A percentile compares a stretch with the other conserved stretches of the same genome.
Conservation (phyloP, 2,888 invertebrate genomes). For the Caenorhabditis panamensis region DNA sequence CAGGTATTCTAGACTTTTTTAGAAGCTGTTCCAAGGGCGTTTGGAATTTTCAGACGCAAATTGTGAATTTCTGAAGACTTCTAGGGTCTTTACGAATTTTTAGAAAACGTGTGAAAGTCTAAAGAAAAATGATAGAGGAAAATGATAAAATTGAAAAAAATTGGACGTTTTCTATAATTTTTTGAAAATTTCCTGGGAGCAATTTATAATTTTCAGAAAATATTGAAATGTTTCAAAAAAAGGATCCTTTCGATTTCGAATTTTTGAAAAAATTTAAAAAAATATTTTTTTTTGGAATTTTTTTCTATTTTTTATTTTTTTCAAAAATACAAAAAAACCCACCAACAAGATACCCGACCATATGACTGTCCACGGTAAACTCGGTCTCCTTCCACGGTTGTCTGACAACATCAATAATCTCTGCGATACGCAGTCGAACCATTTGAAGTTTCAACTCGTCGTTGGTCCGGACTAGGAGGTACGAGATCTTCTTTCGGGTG, state of each 20-base stretch:
- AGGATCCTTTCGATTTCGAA: too few relatives aligned
- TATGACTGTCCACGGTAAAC: slow-evolving; percentile 42
- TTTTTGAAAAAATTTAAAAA: not conserved
- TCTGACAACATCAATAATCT: slow-evolving; percentile 49
- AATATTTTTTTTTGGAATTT: not conserved
- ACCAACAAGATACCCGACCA: slow-evolving; percentile 55
- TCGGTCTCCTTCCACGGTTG: slow-evolving; percentile 35
- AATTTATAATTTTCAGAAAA: too few relatives aligned
- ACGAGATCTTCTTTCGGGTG: slow-evolving; percentile 20
- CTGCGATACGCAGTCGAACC: slow-evolving; percentile 35
- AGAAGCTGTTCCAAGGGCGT: too few relatives aligned
- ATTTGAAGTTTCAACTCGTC: slow-evolving; percentile 34
- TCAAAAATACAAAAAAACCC: too few relatives aligned
- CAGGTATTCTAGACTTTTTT: too few relatives aligned
- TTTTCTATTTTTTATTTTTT: not conserved
- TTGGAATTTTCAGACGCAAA: too few relatives aligned
- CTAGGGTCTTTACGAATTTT: too few relatives aligned
- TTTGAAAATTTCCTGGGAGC: too few relatives aligned
- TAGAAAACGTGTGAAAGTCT: too few relatives aligned
- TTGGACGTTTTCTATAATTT: not conserved
- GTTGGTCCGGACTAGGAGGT: slow-evolving; percentile 34
- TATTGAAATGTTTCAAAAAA: too few relatives aligned
- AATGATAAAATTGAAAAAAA: not conserved
- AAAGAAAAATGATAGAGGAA: too few relatives aligned
- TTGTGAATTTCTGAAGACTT: too few relatives aligned